These are phyloP conservation scores for Trissolcus brochymenae DNA, from an alignment of 2,888 invertebrate genomes.

Conservation along the genomic window DNA sequence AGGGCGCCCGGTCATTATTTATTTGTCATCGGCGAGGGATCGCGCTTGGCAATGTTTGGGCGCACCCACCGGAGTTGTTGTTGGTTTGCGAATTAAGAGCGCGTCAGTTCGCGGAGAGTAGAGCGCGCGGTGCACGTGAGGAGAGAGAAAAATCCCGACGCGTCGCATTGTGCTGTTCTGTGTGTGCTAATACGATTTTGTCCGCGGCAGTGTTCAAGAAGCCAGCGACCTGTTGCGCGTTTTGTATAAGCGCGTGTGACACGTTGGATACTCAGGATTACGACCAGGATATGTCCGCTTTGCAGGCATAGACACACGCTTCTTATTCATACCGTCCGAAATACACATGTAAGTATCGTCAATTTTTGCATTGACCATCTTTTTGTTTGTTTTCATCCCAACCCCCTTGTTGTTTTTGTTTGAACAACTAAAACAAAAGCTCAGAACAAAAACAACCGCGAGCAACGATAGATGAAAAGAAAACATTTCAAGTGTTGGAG, in stretches of 20 bases:
- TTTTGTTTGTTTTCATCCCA: too few relatives aligned
- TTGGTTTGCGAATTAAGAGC: conserved; percentile 23
- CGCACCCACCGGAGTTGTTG: conserved; percentile 7
- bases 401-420: too few relatives aligned
- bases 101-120: conserved; percentile 38
- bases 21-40: too few relatives aligned
- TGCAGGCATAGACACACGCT: conserved; percentile 36
- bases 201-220: conserved; percentile 5
- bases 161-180: conserved; percentile 30
- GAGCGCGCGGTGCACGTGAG: conserved; percentile 41
- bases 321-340: conserved; percentile 53
- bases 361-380: too few relatives aligned
- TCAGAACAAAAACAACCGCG: too few relatives aligned
- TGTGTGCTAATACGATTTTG: conserved; percentile 29
- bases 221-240: conserved; percentile 41
- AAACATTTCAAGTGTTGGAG: too few relatives aligned
- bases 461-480: too few relatives aligned
- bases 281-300: conserved; percentile 27
- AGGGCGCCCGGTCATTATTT: too few relatives aligned
- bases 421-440: too few relatives aligned
- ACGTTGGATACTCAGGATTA: conserved; percentile 49
- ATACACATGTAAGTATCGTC: conserved; percentile 26
- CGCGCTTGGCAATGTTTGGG: conserved; percentile 6
- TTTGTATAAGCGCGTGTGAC: conserved; percentile 29
- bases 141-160: conserved; percentile 26